Evolutionary conservation across 1,140 invertebrate species (phyloP), one percentile per base, ranked within the genome.

Genomic region (Camponotus floridanus): DNA sequence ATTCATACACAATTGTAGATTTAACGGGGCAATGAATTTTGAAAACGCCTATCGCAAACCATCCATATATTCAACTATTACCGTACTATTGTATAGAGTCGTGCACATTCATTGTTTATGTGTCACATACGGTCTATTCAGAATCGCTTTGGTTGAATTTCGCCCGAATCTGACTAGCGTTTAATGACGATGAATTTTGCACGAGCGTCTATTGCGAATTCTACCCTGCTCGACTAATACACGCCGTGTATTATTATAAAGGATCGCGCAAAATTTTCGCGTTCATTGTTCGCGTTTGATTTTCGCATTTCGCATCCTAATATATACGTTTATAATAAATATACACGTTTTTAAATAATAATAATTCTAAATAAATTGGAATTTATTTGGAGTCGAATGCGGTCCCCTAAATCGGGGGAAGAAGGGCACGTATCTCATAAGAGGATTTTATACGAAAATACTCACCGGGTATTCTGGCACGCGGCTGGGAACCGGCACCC

Each of bases 401-500:
- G 55, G 36, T 55, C 26, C 26, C 26, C 5, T 51, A n/a, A 31
- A 36, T 13, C 15, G 48, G 48, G 15, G 48, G 48, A 2, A 51
- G 13, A 15, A 15, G 13, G 48, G 26, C 26, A 15, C 5, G 26
- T 26, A 31, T 59, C 21, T 76, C 1, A 11, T 33, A 13, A 13
- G 62, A 33, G 26, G 0, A 45, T 76, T 62, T 76, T 33, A 64
- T 11, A 57, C 8, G 48, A 51, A 51, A n/a, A 13, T 51, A 93
- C 92, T 93, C 90, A 96, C 95, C 95, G 84, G 95, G 93, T 88
- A 96, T 92, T 91, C 95, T 93, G 33, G 94, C 93, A 48, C 92
- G 94, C 65, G 95, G 95, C 92, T 97, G 96, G 87, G 97, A 96
- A 92, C 97, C 96, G 92, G 96, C 95, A 90, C 96, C 96, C 93